A percentile compares a stretch with the other conserved stretches of the same genome.
These are phyloP conservation scores for Rhynchopsitta pachyrhyncha DNA, from an alignment of 2,113 vertebrate genomes.

Conservation along the genomic window DNA sequence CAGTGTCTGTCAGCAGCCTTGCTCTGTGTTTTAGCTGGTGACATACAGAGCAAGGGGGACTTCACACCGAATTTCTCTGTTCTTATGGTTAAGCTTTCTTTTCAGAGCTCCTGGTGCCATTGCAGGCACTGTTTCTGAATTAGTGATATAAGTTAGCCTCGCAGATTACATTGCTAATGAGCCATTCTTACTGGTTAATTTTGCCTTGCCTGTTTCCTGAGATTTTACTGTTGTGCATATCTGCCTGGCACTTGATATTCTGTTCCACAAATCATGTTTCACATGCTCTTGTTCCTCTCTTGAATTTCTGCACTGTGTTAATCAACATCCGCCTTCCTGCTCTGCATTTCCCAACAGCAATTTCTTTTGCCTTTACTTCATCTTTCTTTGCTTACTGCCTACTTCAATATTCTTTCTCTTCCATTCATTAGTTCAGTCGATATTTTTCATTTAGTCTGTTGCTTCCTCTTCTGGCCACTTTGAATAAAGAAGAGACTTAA, in stretches of 20 bases:
- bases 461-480: background rate
- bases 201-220: background rate
- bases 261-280: background rate
- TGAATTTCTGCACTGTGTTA: background rate
- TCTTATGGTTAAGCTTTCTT: background rate
- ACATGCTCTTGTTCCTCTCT: background rate
- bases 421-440: background rate
- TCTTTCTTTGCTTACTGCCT: slow-evolving; percentile 8
- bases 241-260: background rate
- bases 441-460: slow-evolving; percentile 28
- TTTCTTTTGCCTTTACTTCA: background rate
- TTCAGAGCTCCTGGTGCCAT: background rate
- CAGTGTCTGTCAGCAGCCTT: background rate
- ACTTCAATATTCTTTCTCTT: slow-evolving; percentile 6
- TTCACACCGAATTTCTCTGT: background rate
- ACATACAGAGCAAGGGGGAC: background rate
- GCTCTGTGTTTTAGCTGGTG: background rate
- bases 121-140: background rate
- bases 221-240: background rate
- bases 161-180: background rate
- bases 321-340: background rate
- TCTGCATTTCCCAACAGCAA: background rate
- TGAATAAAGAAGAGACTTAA: background rate
- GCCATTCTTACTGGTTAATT: background rate
- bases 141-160: background rate